A percentile compares a stretch with the other conserved stretches of the same genome.
Conservation (phyloP, 2,888 invertebrate species). For the Apamea anceps region DNA sequence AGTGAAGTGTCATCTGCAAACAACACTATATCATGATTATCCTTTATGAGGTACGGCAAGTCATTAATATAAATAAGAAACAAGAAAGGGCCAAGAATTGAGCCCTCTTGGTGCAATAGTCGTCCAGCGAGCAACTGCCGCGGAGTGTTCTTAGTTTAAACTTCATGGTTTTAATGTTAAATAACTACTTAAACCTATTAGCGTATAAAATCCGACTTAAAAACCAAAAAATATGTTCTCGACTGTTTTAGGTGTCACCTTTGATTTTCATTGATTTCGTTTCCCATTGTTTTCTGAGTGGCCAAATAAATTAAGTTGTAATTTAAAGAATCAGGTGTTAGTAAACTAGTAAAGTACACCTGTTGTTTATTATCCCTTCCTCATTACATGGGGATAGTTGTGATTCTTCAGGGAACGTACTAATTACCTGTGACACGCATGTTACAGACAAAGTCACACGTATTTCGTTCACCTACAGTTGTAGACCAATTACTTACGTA, state of each 20-base stretch:
- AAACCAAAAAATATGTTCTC: not conserved
- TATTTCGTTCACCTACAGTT: not conserved
- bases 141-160: not conserved
- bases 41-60: no score
- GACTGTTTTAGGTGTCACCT: not conserved
- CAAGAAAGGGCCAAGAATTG: no score
- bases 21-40: no score
- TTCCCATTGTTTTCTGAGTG: not conserved
- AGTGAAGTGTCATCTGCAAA: no score
- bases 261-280: not conserved
- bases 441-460: not conserved
- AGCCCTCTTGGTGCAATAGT: no score
- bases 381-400: not conserved
- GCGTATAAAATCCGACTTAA: not conserved
- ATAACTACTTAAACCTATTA: not conserved
- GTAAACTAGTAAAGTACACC: not conserved
- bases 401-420: conserved; percentile 16
- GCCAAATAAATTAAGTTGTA: not conserved
- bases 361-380: not conserved
- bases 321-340: not conserved
- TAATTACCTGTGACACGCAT: conserved; percentile 34
- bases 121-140: not conserved
- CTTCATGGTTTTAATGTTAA: not conserved
- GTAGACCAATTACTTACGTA: conserved; percentile 1
- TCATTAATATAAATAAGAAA: no score